These are phyloP conservation scores for Harpagifer antarcticus DNA, from an alignment of 2,797 vertebrate genomes.

Conservation along the genomic window DNA sequence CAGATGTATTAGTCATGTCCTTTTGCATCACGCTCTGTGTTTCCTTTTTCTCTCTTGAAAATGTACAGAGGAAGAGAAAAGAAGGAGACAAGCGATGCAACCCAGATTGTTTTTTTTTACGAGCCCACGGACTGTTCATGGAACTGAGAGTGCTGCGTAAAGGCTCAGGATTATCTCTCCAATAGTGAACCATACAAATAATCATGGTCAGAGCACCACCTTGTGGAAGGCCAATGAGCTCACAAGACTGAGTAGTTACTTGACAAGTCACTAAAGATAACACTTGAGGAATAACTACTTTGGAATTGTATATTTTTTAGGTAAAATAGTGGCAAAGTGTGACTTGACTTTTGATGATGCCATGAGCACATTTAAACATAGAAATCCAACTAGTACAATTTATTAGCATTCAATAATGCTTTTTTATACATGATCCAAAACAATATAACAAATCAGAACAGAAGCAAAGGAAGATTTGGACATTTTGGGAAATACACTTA, in stretches of 20 bases:
- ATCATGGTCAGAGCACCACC: constrained; percentile 48
- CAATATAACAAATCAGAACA: constrained; percentile 2
- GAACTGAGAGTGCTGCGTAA: constrained; percentile 34
- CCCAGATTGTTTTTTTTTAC: constrained; percentile 37
- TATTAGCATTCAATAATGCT: not conserved
- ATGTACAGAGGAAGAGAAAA: not conserved
- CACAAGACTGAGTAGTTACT: constrained; percentile 29
- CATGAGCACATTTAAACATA: not conserved
- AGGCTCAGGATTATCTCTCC: not conserved
- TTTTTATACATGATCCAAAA: not conserved
- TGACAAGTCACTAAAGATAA: not conserved
- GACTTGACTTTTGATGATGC: not conserved
- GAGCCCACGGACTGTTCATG: constrained; percentile 11
- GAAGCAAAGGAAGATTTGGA: not conserved
- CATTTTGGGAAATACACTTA: not conserved
- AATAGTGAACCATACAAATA: not conserved
- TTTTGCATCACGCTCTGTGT: not conserved
- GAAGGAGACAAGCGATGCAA: constrained; percentile 4
- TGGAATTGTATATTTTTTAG: not conserved
- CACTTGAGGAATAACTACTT: not conserved
- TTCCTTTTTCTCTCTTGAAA: not conserved
- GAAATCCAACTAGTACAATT: not conserved
- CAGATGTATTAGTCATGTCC: not conserved
- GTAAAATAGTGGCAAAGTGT: not conserved
- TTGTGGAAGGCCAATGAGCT: constrained; percentile 43